Evolutionary conservation across 2,888 invertebrate species (phyloP), one percentile per base, ranked within the genome.

Genomic region (Panopea generosa): DNA sequence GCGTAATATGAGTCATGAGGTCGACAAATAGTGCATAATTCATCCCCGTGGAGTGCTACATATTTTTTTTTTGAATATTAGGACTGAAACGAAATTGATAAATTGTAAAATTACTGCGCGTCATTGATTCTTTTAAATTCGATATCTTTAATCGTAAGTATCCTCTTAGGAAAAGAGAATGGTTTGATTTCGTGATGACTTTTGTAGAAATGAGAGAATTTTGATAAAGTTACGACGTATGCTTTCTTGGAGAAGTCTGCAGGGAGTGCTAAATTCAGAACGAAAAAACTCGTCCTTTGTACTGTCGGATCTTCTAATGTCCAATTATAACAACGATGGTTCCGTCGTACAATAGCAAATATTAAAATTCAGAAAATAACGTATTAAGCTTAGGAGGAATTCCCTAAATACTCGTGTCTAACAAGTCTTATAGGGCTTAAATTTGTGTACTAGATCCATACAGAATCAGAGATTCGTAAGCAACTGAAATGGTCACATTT

Each of bases 1-100:
- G 59, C 65, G 53, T 65, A 73, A 70, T 71, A 67, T 67, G 73
- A 73, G 76, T 73, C 76, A 77, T 50, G 60, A 60, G 73, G 76
- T 80, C 70, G 73, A 67, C 43, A 70, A 67, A 67, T 61, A 43
- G 62, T 56, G 55, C 67, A 55, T 76, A 67, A 76, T 76, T 66
- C 62, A 50, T 71, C 71, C 67, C 72, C 45, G 49, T 38, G 66
- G 72, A 73, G 38, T 29, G 14, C 24, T 60, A 55, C 63, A 47
- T 26, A 61, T 61, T 66, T 50, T 49, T n/a, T 59, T 60, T 59
- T 60, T 45, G 61, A 73, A 73, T 52, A 67, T 73, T 55, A 50
- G 55, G 56, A 47, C 20, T 61, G 66, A 73, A 73, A 47, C 56
- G 18, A 73, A 73, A 60, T 61, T 66, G 61, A 67, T 67, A 61